A percentile compares a stretch with the other conserved stretches of the same genome.
phyloP scores from a whole-genome alignment of 2,113 vertebrate species.

The Misgurnus anguillicaudatus region DNA sequence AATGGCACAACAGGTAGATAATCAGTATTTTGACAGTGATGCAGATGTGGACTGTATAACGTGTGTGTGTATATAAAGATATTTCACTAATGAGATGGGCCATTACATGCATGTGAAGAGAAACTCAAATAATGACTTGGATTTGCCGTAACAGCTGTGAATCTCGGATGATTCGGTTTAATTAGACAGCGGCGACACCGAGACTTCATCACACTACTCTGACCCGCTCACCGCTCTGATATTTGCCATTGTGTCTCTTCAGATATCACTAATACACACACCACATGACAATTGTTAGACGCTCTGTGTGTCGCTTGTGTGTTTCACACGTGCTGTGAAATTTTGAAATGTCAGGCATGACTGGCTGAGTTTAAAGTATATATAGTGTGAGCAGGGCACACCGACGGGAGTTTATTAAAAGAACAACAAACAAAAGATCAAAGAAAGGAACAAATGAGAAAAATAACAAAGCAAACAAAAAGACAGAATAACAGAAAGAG shows the following conservation, averaged over 20 bases:
- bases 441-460: background rate
- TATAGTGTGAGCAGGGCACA: background rate
- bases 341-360: background rate
- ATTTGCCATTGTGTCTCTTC: background rate
- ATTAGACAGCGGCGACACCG: background rate
- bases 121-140: constrained; percentile 38
- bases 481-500: background rate
- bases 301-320: background rate
- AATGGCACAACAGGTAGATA: background rate
- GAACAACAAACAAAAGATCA: background rate
- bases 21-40: background rate
- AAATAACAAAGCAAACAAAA: background rate
- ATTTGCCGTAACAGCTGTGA: constrained; percentile 47
- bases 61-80: constrained; percentile 19
- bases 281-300: background rate
- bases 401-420: background rate
- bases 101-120: constrained; percentile 13
- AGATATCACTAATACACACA: background rate
- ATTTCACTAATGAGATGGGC: constrained; percentile 39
- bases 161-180: constrained; percentile 49
- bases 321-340: background rate
- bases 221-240: background rate
- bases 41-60: background rate
- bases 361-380: background rate
- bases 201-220: background rate